Conservation (phyloP, 2,113 vertebrate species). For the Prionailurus bengalensis region DNA sequence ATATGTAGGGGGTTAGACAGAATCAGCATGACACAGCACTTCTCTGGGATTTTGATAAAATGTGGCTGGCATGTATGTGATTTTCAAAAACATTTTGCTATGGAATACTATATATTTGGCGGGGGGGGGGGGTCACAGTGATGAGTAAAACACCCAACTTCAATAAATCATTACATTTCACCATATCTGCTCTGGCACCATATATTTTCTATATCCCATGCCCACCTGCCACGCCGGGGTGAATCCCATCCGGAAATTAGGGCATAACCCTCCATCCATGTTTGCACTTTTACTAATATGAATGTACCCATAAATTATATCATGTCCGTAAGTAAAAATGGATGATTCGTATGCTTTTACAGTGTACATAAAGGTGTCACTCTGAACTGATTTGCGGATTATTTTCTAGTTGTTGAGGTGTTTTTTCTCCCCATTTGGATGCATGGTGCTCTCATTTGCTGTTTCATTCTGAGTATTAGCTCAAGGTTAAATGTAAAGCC, state of each 20-base stretch:
- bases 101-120: not conserved
- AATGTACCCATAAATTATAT: rapidly evolving
- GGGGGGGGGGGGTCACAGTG: not conserved
- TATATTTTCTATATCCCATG: not conserved
- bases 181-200: not conserved
- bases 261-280: no score
- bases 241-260: not conserved
- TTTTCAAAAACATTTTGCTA: not conserved
- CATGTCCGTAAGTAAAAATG: rapidly evolving
- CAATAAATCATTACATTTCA: not conserved
- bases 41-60: not conserved
- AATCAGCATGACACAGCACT: not conserved
- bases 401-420: not conserved
- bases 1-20: not conserved
- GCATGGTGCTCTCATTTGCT: not conserved
- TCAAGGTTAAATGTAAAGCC: not conserved
- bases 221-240: not conserved
- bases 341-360: not conserved
- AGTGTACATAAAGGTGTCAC: not conserved
- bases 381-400: not conserved
- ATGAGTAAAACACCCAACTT: not conserved
- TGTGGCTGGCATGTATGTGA: not conserved
- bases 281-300: not conserved
- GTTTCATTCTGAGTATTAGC: not conserved
- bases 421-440: not conserved